Evolutionary conservation across 2,888 invertebrate genomes (phyloP), one percentile per base, ranked within the genome.

Genomic region (Nemurella pictetii): DNA sequence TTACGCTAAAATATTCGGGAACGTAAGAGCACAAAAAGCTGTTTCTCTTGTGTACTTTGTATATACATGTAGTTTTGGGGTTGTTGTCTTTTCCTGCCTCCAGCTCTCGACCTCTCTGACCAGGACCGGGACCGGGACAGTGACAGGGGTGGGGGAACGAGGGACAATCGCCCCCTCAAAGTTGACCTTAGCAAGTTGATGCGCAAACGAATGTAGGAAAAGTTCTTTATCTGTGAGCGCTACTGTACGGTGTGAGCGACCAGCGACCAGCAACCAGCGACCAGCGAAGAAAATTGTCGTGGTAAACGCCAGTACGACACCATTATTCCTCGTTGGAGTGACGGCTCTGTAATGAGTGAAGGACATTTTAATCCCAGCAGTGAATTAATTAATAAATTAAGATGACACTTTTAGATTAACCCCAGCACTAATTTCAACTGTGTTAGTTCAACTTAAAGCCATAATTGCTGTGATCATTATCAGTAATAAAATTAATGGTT

Each of bases 401-500:
- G 80, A 35, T 80, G 80, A 80, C 80, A 80, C 80, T 80, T 80
- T 80, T 80, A 80, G 80, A 80, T 80, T 80, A 80, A 80, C 32
- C 77, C 36, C 35, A n/a, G 36, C 32, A 80, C 80, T 80, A 80
- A 80, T 80, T 32, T 80, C 30, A 78, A 78, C 78, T 78, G 78
- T 78, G 78, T 80, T 75, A 75, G 80, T 26, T 80, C 80, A 26
- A 35, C 35, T 80, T 80, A 35, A 35, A 35, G 26, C 36, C 26
- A 32, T 80, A 80, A 80, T 80, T 80, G 32, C 80, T 35, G 20
- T 26, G 80, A 80, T 80, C 80, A 80, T 80, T 80, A 80, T 80
- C 80, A 80, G 80, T 32, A 80, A 80, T 80, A 80, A 80, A 80
- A 78, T n/a, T 78, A 78, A 78, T 78, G 78, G 28, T 30, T 55